These are phyloP conservation scores for Betta splendens DNA, from an alignment of 2,797 vertebrate genomes.

Conservation along the genomic window DNA sequence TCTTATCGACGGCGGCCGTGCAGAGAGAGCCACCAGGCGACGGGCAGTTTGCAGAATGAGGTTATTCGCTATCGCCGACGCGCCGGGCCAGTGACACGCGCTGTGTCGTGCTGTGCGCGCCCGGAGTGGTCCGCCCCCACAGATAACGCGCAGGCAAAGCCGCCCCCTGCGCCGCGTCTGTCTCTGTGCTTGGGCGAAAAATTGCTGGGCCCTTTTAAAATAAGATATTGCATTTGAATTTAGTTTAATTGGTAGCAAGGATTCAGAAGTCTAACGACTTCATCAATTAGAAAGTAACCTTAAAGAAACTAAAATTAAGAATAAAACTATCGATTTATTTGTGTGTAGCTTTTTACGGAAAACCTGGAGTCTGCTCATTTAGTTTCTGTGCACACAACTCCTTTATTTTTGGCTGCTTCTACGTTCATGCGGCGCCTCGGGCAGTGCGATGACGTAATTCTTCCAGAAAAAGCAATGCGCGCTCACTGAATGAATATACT, in stretches of 20 bases:
- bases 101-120: constrained; percentile 66
- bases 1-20: constrained; percentile 4
- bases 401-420: constrained; percentile 1
- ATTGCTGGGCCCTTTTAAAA: too few relatives aligned
- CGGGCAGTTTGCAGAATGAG: constrained; percentile 46
- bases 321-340: too few relatives aligned
- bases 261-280: too few relatives aligned
- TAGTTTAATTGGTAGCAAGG: too few relatives aligned
- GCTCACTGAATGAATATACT: constrained; percentile 41
- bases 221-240: too few relatives aligned
- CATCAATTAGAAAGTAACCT: too few relatives aligned
- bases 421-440: constrained; percentile 33
- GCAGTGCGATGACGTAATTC: constrained; percentile 66
- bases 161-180: not conserved
- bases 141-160: constrained; percentile 23
- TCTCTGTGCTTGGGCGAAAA: not conserved
- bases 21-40: constrained; percentile 31
- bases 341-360: too few relatives aligned
- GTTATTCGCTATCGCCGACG: constrained; percentile 56
- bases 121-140: constrained; percentile 70
- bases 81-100: constrained; percentile 44
- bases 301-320: too few relatives aligned
- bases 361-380: too few relatives aligned
- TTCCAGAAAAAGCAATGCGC: constrained; percentile 53
- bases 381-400: constrained; percentile 1